Conservation (phyloP, 1,140 invertebrate genomes). For the Chelonus insularis region DNA sequence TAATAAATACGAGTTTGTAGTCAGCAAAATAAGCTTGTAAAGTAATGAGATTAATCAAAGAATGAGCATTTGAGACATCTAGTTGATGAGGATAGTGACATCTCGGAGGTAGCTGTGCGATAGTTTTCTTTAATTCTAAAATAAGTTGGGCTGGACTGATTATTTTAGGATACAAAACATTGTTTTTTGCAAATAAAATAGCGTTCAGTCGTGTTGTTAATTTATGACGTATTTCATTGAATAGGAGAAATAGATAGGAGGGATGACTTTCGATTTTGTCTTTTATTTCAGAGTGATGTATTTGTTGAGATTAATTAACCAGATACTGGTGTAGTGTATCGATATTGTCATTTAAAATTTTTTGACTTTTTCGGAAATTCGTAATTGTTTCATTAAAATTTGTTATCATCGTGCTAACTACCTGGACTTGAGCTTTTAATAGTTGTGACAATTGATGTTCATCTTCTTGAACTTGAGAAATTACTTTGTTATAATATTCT, state of each 20-base stretch:
- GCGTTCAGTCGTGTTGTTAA: background rate
- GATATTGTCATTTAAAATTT: background rate
- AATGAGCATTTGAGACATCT: conserved; percentile 4
- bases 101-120: background rate
- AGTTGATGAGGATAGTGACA: background rate
- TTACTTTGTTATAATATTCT: too few species aligned
- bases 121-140: background rate
- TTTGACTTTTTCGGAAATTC: background rate
- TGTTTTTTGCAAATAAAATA: background rate
- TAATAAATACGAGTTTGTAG: background rate
- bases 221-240: conserved; percentile 2
- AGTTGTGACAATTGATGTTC: conserved; percentile 3
- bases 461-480: conserved; percentile 20
- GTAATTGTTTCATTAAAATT: too few species aligned
- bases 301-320: background rate
- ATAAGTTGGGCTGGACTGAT: conserved; percentile 10
- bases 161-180: conserved; percentile 2
- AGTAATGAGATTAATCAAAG: background rate
- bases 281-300: background rate
- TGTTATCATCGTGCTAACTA: conserved; percentile 21
- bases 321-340: background rate
- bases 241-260: background rate
- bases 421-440: conserved; percentile 12
- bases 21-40: conserved; percentile 2
- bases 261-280: conserved; percentile 8